phyloP scores from a whole-genome alignment of 2,113 vertebrate genomes.

The Tonatia bakeri region DNA sequence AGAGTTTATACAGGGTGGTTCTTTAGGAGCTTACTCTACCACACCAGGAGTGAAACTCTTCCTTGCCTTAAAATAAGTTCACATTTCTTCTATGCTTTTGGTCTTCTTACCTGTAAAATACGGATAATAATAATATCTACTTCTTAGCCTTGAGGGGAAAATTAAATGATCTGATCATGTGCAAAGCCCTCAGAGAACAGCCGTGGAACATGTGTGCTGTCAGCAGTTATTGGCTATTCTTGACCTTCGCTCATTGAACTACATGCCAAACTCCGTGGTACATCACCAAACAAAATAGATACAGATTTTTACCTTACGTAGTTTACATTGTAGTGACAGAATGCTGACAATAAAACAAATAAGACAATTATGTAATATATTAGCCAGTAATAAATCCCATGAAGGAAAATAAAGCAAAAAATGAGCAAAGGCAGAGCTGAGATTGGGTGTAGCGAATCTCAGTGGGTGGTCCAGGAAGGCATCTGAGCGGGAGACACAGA shows the following conservation, averaged over 20 bases:
- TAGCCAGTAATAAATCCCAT: background rate
- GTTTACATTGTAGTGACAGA: background rate
- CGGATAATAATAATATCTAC: background rate
- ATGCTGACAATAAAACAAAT: background rate
- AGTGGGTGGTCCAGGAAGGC: background rate
- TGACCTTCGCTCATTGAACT: background rate
- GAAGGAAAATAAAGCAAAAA: background rate
- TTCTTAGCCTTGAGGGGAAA: background rate
- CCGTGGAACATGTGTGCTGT: rapidly evolving
- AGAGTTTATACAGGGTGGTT: background rate
- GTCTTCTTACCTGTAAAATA: background rate
- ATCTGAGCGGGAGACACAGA: rapidly evolving
- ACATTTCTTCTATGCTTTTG: background rate
- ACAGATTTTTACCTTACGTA: background rate
- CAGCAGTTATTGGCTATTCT: background rate
- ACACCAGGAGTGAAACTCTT: background rate
- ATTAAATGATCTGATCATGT: background rate
- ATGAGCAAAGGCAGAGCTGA: background rate
- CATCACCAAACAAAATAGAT: background rate
- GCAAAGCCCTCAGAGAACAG: background rate
- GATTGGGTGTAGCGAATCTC: background rate
- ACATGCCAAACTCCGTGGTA: background rate
- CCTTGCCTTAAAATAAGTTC: background rate
- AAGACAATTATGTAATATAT: background rate
- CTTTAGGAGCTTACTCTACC: background rate